Base-by-base conservation (phyloP, 2,888 invertebrate genomes). In the Polydrusus tereticollis region DNA sequence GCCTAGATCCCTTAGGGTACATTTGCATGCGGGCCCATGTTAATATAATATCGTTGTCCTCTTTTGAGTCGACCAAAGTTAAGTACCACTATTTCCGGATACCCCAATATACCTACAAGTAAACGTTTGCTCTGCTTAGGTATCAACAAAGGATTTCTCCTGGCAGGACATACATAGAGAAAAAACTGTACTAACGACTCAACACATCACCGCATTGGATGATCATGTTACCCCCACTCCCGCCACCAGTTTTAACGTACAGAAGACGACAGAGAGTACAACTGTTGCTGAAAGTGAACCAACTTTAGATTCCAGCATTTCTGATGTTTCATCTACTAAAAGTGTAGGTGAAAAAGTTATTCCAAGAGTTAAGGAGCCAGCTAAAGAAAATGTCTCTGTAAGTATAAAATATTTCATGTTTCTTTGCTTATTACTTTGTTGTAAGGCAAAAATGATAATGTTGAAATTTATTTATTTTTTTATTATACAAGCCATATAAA, bases 111-210 rank as follows among this genome's bases (percentile, higher is more conserved):
- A 47, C 52, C 3, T 52, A 50, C 1, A 20, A 7, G 29, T 10
- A 14, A 5, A 20, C 10, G 29, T 65, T 8, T 23, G 10, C 29
- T 52, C 14, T 29, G 6, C 26, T 57, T 23, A 67, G 72, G 47
- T 36, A n/a, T 29, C 72, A 29, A 29, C 41, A 1, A 43, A 43
- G 16, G 65, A 72, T 38, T n/a, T 72, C 2, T 41, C 69, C n/a
- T 72, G 72, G 74, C 73, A 74, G 41, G 29, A 60, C 12, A 18
- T 26, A 0, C 69, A 71, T 29, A 59, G 66, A 26, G 69, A 73
- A 10, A 69, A 66, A 26, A 43, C 38, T 0, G 62, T 73, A 6
- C 43, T 73, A 14, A 73, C 73, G 16, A 73, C 73, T 23, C 65
- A 65, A 21, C 64, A 64, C 21, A 36, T 50, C 5, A 6, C 16